phyloP scores from a whole-genome alignment of 2,888 invertebrate species.

The Antheraea assamensis region DNA sequence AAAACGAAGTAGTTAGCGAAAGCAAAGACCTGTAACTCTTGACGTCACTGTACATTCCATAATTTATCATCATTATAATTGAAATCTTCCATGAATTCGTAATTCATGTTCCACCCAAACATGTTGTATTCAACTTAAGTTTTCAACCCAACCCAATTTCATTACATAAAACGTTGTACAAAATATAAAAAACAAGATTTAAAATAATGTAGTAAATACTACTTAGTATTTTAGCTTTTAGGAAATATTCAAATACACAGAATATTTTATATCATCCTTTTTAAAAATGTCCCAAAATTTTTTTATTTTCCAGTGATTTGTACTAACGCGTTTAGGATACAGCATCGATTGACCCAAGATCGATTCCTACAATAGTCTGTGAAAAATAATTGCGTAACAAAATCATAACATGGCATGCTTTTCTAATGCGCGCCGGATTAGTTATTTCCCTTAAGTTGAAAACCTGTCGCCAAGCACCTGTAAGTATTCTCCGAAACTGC shows the following conservation, averaged over 20 bases:
- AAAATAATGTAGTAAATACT: neutral
- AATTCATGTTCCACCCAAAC: neutral
- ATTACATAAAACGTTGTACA: neutral
- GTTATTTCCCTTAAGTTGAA: too few species aligned
- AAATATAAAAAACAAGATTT: neutral
- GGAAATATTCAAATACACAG: neutral
- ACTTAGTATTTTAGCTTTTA: neutral
- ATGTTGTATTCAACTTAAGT: neutral
- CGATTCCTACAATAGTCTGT: neutral
- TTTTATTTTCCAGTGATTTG: too few species aligned
- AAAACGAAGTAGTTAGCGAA: neutral
- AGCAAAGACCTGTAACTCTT: slow-evolving; percentile 33
- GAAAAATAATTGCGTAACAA: neutral
- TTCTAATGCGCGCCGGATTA: too few species aligned
- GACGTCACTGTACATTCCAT: slow-evolving; percentile 34
- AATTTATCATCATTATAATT: slow-evolving; percentile 47
- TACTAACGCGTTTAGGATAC: too few species aligned
- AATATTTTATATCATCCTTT: too few species aligned
- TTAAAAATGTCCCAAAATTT: neutral
- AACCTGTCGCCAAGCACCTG: too few species aligned
- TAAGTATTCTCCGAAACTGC: too few species aligned
- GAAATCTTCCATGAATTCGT: slow-evolving; percentile 33
- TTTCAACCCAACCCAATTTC: neutral
- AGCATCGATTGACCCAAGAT: too few species aligned
- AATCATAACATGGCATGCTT: too few species aligned